Conservation (phyloP, 2,113 vertebrate genomes). For the Sphaerodactylus townsendi region DNA sequence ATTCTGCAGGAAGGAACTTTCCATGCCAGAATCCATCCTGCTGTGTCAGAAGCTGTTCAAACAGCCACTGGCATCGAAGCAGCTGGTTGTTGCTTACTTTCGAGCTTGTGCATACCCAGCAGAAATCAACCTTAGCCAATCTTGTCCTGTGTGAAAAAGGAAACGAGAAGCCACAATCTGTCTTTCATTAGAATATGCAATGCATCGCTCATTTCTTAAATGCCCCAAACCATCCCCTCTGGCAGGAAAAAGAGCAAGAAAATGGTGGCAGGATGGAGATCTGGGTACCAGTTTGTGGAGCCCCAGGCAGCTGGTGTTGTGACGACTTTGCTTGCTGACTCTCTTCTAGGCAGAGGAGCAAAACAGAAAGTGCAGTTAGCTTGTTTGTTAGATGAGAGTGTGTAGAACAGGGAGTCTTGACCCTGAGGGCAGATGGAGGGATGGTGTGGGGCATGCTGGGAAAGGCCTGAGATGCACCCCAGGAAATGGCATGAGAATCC, state of each 20-base stretch:
- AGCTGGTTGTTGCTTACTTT: background rate
- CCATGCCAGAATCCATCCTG: background rate
- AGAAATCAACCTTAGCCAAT: background rate
- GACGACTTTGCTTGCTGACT: background rate
- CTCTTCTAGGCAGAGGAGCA: background rate
- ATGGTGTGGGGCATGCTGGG: background rate
- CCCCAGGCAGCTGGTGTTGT: too few relatives aligned
- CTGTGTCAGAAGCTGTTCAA: background rate
- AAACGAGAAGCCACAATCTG: background rate
- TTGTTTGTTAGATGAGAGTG: background rate
- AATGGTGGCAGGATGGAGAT: background rate
- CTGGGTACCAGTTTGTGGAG: background rate
- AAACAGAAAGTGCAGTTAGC: background rate
- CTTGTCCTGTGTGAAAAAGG: background rate
- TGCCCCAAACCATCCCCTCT: background rate
- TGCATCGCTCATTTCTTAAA: background rate
- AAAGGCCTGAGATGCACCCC: background rate
- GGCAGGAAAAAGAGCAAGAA: too few relatives aligned
- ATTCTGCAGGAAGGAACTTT: background rate
- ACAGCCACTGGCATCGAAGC: background rate
- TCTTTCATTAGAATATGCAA: background rate
- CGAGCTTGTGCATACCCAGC: background rate
- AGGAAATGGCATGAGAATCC: background rate
- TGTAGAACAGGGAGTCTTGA: background rate
- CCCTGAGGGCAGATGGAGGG: background rate